Percentiles rank a stretch among this genome's conserved stretches.
Conservation (phyloP, 2,888 invertebrate species). For the Ligdia adustata region DNA sequence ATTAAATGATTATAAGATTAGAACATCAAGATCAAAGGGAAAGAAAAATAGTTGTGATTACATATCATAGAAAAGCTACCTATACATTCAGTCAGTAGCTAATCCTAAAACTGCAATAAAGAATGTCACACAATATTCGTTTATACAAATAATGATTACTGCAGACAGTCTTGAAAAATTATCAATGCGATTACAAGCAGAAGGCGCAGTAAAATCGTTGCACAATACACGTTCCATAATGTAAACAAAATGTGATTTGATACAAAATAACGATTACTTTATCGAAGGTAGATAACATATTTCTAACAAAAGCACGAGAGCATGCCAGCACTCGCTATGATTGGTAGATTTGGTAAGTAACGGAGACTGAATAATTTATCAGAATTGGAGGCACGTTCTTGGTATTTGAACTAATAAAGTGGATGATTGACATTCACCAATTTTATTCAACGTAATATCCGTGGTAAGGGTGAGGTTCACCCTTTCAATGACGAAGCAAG, state of each 20-base stretch:
- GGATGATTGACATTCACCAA: constrained; percentile 14
- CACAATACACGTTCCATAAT: constrained; percentile 33
- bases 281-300: constrained; percentile 31
- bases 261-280: constrained; percentile 29
- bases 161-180: too few relatives aligned
- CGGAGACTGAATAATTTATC: constrained; percentile 16
- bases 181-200: too few relatives aligned
- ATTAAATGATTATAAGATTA: too few relatives aligned
- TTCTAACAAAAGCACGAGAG: constrained; percentile 31
- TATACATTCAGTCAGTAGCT: too few relatives aligned
- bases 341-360: constrained; percentile 10
- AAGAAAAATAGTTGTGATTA: too few relatives aligned
- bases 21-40: too few relatives aligned
- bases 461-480: not conserved
- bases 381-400: constrained; percentile 10
- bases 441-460: constrained; percentile 5
- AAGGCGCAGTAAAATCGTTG: too few relatives aligned
- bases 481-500: constrained; percentile 3
- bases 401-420: constrained; percentile 18
- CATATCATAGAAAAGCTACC: too few relatives aligned
- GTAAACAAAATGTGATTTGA: constrained; percentile 35
- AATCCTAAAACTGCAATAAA: too few relatives aligned
- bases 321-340: constrained; percentile 10
- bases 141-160: too few relatives aligned
- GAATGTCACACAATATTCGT: too few relatives aligned